phyloP scores from a whole-genome alignment of 2,888 invertebrate genomes.

The Seira musarum region DNA sequence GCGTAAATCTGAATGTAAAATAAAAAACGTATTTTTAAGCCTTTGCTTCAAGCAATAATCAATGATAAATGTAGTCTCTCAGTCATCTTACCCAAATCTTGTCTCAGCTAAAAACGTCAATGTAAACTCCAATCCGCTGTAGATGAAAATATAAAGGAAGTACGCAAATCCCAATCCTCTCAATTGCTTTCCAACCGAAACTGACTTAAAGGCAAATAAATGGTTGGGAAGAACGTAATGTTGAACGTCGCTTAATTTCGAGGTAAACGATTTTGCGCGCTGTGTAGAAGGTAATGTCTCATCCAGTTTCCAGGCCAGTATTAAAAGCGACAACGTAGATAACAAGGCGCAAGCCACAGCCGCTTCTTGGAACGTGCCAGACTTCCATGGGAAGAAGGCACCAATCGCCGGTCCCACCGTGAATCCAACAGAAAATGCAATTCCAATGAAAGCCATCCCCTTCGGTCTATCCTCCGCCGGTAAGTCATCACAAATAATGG shows the following conservation, averaged over 20 bases:
- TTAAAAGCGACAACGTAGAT: slow-evolving; percentile 49
- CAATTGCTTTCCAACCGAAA: slow-evolving; percentile 79
- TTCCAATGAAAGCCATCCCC: slow-evolving; percentile 98
- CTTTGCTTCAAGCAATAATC: not conserved
- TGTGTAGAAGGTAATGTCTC: slow-evolving; percentile 54
- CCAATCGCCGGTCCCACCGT: slow-evolving; percentile 80
- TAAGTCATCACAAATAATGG: slow-evolving; percentile 94
- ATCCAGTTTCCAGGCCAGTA: slow-evolving; percentile 58
- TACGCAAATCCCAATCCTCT: slow-evolving; percentile 83
- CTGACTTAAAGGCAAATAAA: slow-evolving; percentile 64
- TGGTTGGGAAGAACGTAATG: slow-evolving; percentile 46
- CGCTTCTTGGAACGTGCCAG: slow-evolving; percentile 63
- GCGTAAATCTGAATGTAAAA: slow-evolving; percentile 81
- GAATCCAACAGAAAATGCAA: slow-evolving; percentile 98
- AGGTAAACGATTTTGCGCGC: slow-evolving; percentile 4
- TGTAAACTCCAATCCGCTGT: slow-evolving; percentile 97
- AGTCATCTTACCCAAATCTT: slow-evolving; percentile 75
- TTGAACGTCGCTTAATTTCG: not conserved
- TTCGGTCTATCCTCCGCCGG: slow-evolving; percentile 87
- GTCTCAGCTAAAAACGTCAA: slow-evolving; percentile 96
- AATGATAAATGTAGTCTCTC: not conserved
- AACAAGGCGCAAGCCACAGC: slow-evolving; percentile 60
- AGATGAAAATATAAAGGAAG: slow-evolving; percentile 93
- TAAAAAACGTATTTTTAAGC: not conserved
- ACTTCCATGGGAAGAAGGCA: slow-evolving; percentile 61